Conservation (phyloP, 92 coral and sea anemone genomes). For the Bergia sp. region DNA sequence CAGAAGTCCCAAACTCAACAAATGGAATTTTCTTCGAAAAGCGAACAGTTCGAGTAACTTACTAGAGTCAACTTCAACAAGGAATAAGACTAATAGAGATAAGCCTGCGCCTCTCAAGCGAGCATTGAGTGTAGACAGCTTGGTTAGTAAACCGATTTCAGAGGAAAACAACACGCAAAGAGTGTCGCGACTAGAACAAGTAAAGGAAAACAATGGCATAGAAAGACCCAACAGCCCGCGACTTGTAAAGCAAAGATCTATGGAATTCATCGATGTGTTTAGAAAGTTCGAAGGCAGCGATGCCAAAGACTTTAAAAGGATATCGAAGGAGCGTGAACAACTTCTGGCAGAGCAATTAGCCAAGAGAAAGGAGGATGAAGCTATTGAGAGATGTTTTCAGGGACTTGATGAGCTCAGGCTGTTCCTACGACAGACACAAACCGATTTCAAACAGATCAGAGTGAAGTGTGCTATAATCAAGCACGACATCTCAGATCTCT, state of each 20-base stretch:
- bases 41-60: conserved; percentile 28
- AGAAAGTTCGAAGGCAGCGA: conserved; percentile 36
- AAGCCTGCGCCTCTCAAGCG: neutral
- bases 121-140: neutral
- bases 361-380: conserved; percentile 29
- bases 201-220: neutral
- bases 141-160: neutral
- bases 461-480: conserved; percentile 37
- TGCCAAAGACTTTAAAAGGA: conserved; percentile 18
- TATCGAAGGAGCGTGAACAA: conserved; percentile 30
- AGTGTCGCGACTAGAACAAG: neutral
- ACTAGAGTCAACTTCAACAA: conserved; percentile 3
- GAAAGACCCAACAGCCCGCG: neutral
- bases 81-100: neutral
- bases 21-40: conserved; percentile 42
- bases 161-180: neutral
- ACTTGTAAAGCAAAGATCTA: conserved; percentile 30
- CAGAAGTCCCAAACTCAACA: conserved; percentile 28
- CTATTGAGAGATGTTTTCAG: conserved; percentile 15
- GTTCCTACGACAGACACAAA: conserved; percentile 22
- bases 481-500: conserved; percentile 34
- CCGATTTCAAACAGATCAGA: conserved; percentile 37
- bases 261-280: conserved; percentile 38
- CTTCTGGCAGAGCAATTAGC: conserved; percentile 23
- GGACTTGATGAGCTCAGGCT: conserved; percentile 40